These are phyloP conservation scores for Bergia puertoricense DNA, from an alignment of 92 coral and sea anemone species.

Conservation along the genomic window DNA sequence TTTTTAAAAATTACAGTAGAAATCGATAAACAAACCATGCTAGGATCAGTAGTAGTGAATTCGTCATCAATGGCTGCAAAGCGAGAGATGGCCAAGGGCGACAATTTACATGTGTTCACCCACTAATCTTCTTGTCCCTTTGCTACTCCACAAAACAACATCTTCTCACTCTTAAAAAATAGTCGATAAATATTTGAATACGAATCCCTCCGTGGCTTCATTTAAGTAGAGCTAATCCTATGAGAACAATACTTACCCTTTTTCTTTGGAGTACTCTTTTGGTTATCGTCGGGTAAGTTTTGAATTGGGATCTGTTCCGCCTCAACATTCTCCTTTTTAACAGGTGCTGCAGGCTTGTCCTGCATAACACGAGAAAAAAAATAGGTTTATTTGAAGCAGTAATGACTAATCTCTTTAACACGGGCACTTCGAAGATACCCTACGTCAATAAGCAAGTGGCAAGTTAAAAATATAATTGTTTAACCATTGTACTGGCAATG, in stretches of 20 bases:
- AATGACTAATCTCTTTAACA: slow-evolving; percentile 29
- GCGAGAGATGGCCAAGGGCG: slow-evolving; percentile 2
- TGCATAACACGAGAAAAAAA: background rate
- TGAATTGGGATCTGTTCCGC: slow-evolving; percentile 13
- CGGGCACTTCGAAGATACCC: background rate
- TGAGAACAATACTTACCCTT: slow-evolving; percentile 38
- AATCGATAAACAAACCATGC: background rate
- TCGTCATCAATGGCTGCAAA: slow-evolving; percentile 12
- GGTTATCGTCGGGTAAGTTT: slow-evolving; percentile 29
- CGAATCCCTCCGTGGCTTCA: background rate
- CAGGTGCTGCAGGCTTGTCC: slow-evolving; percentile 47
- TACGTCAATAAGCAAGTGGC: slow-evolving; percentile 16
- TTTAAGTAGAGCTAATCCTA: slow-evolving; percentile 2
- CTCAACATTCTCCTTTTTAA: slow-evolving; percentile 37
- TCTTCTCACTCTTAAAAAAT: background rate
- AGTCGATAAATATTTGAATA: slow-evolving; percentile 23
- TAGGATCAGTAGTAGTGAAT: background rate
- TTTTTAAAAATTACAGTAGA: background rate
- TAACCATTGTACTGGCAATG: background rate
- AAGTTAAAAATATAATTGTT: slow-evolving; percentile 6
- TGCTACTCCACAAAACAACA: background rate
- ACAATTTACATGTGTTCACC: background rate
- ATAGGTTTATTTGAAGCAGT: background rate
- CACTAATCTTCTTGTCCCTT: background rate
- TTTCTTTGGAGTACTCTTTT: slow-evolving; percentile 39